Percentiles rank a stretch among this genome's conserved stretches.
Evolutionary conservation across 2,113 vertebrate genomes (phyloP).

Genomic region (Nesogale talazaci): DNA sequence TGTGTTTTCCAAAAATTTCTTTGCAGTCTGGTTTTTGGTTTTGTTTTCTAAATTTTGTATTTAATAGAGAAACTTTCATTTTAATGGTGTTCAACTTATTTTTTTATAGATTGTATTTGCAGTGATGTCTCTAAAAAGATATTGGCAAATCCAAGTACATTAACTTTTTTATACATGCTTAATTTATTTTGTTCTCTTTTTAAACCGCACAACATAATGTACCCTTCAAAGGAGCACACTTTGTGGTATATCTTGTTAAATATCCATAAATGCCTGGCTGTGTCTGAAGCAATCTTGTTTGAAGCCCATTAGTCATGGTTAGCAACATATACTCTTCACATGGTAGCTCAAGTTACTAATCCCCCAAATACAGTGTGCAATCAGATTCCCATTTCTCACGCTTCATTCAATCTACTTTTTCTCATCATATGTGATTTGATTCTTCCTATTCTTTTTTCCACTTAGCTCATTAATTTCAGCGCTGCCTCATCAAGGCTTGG

Average conservation of each 20-base stretch:
- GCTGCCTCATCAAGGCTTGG: neutral
- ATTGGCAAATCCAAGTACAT: neutral
- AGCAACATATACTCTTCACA: neutral
- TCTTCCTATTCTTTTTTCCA: conserved; percentile 6
- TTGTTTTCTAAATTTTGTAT: neutral
- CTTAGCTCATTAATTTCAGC: conserved; percentile 48
- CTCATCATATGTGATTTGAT: neutral
- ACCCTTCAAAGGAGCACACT: neutral
- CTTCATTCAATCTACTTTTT: conserved; percentile 26
- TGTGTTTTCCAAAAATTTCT: neutral
- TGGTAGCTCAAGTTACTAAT: neutral
- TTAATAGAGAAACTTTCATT: neutral
- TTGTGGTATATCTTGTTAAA: neutral
- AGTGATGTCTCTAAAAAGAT: neutral
- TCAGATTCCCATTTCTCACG: neutral
- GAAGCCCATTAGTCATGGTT: neutral
- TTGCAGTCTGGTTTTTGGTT: neutral
- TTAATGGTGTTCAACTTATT: neutral
- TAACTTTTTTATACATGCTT: neutral
- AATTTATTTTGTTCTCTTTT: neutral
- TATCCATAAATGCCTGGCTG: neutral
- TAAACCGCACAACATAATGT: neutral
- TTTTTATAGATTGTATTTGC: neutral
- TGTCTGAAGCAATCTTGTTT: neutral
- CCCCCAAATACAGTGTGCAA: neutral